Conservation (phyloP, 2,797 vertebrate species). For the Crypturellus tataupa region DNA sequence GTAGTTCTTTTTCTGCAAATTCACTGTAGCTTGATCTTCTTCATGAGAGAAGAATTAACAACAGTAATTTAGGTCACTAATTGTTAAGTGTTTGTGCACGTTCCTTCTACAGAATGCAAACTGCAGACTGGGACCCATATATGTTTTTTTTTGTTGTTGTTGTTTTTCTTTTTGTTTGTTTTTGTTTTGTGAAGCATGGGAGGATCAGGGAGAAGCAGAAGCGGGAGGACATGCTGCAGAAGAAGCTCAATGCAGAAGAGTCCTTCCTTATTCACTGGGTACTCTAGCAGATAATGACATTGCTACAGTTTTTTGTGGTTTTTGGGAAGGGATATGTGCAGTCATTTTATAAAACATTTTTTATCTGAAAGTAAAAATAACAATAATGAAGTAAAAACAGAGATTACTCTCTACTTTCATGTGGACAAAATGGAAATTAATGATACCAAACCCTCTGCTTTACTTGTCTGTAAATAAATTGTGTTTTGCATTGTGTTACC, state of each 20-base stretch:
- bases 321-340: neutral
- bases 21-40: neutral
- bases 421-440: neutral
- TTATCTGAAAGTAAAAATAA: neutral
- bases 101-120: neutral
- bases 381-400: neutral
- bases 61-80: neutral
- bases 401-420: neutral
- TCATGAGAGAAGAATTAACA: neutral
- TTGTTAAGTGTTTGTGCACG: neutral
- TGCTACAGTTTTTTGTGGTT: neutral
- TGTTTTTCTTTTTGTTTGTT: neutral
- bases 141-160: neutral
- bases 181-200: neutral
- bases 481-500: neutral
- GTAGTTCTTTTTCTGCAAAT: neutral
- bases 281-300: neutral
- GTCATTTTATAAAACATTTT: neutral
- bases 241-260: neutral
- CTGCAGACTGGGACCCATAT: neutral
- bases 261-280: neutral
- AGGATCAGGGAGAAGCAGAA: neutral
- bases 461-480: neutral
- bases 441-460: neutral
- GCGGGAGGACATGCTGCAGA: neutral